A percentile compares a stretch with the other conserved stretches of the same genome.
Evolutionary conservation across 2,113 vertebrate species (phyloP).

Genomic region (Clinocottus analis): DNA sequence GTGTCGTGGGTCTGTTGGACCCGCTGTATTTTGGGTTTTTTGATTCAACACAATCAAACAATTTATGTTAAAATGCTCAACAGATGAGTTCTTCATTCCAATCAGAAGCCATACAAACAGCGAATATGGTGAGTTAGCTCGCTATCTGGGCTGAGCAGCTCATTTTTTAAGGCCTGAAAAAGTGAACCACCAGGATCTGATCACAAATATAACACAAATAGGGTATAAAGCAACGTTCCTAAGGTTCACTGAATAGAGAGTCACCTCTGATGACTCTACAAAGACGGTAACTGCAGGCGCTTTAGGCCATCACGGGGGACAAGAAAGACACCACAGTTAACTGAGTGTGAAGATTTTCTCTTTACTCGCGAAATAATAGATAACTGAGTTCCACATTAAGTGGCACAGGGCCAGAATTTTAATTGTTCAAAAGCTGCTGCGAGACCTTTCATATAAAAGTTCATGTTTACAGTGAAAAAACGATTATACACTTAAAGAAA

Average conservation of each 20-base stretch:
- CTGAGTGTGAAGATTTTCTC: slow-evolving; percentile 82
- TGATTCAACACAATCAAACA: too few species aligned
- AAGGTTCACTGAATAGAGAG: background rate
- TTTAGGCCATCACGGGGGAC: slow-evolving; percentile 62
- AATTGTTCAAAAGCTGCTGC: slow-evolving; percentile 60
- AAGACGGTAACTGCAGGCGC: slow-evolving; percentile 46
- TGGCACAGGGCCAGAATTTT: slow-evolving; percentile 70
- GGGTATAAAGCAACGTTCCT: background rate
- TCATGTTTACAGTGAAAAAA: slow-evolving; percentile 59
- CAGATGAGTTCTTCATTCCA: too few species aligned
- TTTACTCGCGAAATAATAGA: slow-evolving; percentile 85
- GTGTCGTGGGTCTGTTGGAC: too few species aligned
- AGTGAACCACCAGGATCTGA: background rate
- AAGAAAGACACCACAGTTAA: slow-evolving; percentile 78
- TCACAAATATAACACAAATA: background rate
- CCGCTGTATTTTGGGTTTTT: too few species aligned
- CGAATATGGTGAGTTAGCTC: too few species aligned
- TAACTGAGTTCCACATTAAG: slow-evolving; percentile 83
- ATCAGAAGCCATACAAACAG: too few species aligned
- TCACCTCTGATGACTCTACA: slow-evolving; percentile 33
- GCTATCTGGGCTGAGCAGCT: too few species aligned
- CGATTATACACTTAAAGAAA: slow-evolving; percentile 14
- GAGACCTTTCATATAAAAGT: slow-evolving; percentile 52
- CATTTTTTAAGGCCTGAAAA: background rate
- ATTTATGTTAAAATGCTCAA: too few species aligned